These are phyloP conservation scores for Oryzias dopingdopingensis DNA, from an alignment of 2,797 vertebrate species.

Conservation along the genomic window DNA sequence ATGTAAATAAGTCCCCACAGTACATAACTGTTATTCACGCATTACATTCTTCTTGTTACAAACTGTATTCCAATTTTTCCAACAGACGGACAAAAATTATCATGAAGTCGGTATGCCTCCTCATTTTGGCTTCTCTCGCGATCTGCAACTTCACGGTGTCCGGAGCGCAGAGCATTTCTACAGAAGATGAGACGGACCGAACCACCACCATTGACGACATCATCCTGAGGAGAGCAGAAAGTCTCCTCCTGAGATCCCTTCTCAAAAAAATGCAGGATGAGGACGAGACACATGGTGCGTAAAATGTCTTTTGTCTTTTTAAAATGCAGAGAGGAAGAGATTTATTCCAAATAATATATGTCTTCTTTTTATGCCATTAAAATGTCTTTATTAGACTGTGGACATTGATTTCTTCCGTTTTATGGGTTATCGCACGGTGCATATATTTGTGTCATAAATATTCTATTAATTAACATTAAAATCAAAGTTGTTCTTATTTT, in stretches of 20 bases:
- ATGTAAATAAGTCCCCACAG: too few species aligned
- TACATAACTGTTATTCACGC: too few species aligned
- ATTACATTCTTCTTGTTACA: too few species aligned
- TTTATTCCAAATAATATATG: too few species aligned
- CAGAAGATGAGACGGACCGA: constrained; percentile 67
- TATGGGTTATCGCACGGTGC: too few species aligned
- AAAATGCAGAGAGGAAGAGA: too few species aligned
- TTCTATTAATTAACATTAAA: too few species aligned
- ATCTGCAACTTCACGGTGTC: constrained; percentile 68
- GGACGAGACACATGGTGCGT: constrained; percentile 71
- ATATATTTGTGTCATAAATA: too few species aligned
- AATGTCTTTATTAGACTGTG: too few species aligned
- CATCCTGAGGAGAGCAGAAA: constrained; percentile 79
- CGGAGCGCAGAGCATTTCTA: constrained; percentile 70
- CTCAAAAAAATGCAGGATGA: constrained; percentile 79
- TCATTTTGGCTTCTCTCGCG: constrained; percentile 77
- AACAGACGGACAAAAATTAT: constrained; percentile 13
- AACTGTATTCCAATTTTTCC: background rate
- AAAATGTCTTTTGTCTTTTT: background rate
- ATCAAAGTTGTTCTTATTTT: too few species aligned
- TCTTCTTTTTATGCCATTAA: too few species aligned
- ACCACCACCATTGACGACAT: constrained; percentile 73
- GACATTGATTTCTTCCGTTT: too few species aligned
- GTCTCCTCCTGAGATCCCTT: constrained; percentile 76
- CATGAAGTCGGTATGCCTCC: constrained; percentile 79